phyloP scores from a whole-genome alignment of 2,797 vertebrate species.

The Petrocephalus schoutedeni region DNA sequence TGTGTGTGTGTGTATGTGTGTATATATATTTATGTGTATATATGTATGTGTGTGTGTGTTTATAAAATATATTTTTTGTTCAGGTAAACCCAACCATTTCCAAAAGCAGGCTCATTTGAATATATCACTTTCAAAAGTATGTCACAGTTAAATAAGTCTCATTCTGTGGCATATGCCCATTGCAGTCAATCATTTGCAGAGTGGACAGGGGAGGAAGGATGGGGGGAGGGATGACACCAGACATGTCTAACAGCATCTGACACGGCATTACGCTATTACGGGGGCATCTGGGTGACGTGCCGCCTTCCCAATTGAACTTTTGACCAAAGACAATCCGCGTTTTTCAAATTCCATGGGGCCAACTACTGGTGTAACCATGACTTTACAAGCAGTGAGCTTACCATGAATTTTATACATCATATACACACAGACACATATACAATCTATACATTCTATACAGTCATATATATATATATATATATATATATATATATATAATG shows the following conservation, averaged over 20 bases:
- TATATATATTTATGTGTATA: neutral
- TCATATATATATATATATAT: neutral
- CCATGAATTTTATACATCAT: neutral
- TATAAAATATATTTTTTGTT: neutral
- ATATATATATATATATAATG: neutral
- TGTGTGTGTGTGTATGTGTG: neutral
- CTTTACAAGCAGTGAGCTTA: constrained; percentile 8
- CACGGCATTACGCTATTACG: constrained; percentile 60
- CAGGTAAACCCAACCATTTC: neutral
- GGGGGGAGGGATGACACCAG: constrained; percentile 65
- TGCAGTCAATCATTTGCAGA: constrained; percentile 60
- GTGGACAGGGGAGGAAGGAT: constrained; percentile 63
- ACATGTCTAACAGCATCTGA: constrained; percentile 68
- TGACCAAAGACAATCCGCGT: neutral
- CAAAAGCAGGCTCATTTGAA: neutral
- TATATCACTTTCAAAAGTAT: neutral
- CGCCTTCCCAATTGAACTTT: neutral
- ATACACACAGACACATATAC: neutral
- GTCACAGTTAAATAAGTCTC: neutral
- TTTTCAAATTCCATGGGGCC: neutral
- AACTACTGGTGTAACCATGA: neutral
- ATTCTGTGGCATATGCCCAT: constrained; percentile 49
- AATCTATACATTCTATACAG: neutral
- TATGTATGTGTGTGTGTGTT: neutral
- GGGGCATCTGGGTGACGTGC: constrained; percentile 27